Conservation (phyloP, 1,140 invertebrate species). For the Drosophila bifasciata region DNA sequence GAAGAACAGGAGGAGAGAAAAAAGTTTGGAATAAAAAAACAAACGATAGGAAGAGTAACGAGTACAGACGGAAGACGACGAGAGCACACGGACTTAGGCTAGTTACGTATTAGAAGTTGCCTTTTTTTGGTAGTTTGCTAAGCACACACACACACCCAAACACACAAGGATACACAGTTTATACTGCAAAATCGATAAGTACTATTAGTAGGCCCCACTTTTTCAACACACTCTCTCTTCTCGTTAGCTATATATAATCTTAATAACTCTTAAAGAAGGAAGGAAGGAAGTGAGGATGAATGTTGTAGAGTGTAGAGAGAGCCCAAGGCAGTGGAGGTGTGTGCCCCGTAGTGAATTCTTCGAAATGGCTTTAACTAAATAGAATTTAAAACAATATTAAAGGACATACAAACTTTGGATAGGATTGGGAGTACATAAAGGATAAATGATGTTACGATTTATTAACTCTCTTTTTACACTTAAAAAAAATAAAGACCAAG, state of each 20-base stretch:
- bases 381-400: constrained; percentile 58
- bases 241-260: constrained; percentile 43
- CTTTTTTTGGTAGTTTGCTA: constrained; percentile 50
- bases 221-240: constrained; percentile 10
- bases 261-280: constrained; percentile 39
- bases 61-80: not conserved
- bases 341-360: constrained; percentile 74
- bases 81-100: constrained; percentile 37
- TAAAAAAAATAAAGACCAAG: constrained; percentile 46
- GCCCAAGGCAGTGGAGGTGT: constrained; percentile 37
- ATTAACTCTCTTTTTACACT: constrained; percentile 25
- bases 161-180: constrained; percentile 42
- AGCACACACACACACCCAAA: constrained; percentile 15
- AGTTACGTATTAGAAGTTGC: constrained; percentile 48
- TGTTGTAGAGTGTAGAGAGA: constrained; percentile 4
- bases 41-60: not conserved
- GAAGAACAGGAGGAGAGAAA: not conserved
- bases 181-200: constrained; percentile 36
- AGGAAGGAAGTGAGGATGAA: too few species aligned
- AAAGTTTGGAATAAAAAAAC: not conserved
- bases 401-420: constrained; percentile 19
- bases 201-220: constrained; percentile 5
- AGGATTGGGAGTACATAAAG: constrained; percentile 19
- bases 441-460: constrained; percentile 38
- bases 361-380: constrained; percentile 80